phyloP scores from a whole-genome alignment of 2,797 vertebrate genomes.

The Sciaenops ocellatus region DNA sequence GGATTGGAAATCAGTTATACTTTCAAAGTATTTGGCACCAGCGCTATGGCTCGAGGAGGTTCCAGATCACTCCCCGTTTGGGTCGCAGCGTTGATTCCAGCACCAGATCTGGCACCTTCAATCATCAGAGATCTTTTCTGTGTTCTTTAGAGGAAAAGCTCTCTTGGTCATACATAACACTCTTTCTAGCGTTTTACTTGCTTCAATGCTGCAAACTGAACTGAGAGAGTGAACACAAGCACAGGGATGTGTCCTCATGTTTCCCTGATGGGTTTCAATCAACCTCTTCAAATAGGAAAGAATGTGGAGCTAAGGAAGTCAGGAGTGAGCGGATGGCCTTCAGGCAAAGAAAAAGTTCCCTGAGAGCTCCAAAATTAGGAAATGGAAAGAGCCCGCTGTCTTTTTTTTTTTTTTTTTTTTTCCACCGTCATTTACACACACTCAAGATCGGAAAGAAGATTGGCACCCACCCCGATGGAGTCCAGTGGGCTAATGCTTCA shows the following conservation, averaged over 20 bases:
- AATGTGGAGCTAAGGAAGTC: slow-evolving; percentile 53
- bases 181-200: slow-evolving; percentile 2
- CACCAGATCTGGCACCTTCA: not conserved
- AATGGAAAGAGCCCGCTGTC: slow-evolving; percentile 64
- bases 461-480: slow-evolving; percentile 28
- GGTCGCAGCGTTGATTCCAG: not conserved
- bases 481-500: slow-evolving; percentile 47
- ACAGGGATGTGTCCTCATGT: slow-evolving; percentile 14
- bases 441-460: slow-evolving; percentile 70
- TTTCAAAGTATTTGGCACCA: not conserved
- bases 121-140: not conserved
- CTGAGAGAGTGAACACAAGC: not conserved
- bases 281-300: slow-evolving; percentile 53
- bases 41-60: not conserved
- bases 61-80: not conserved
- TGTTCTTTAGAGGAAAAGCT: not conserved
- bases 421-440: slow-evolving; percentile 59
- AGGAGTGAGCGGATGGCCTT: slow-evolving; percentile 50
- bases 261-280: slow-evolving; percentile 41
- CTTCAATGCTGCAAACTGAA: not conserved
- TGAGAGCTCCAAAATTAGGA: slow-evolving; percentile 53
- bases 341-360: slow-evolving; percentile 43
- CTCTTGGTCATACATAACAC: not conserved
- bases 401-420: slow-evolving; percentile 49
- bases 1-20: slow-evolving; percentile 1